A percentile compares a stretch with the other conserved stretches of the same genome.
Evolutionary conservation across 2,113 vertebrate species (phyloP).

Genomic region (Zosterops japonicus): DNA sequence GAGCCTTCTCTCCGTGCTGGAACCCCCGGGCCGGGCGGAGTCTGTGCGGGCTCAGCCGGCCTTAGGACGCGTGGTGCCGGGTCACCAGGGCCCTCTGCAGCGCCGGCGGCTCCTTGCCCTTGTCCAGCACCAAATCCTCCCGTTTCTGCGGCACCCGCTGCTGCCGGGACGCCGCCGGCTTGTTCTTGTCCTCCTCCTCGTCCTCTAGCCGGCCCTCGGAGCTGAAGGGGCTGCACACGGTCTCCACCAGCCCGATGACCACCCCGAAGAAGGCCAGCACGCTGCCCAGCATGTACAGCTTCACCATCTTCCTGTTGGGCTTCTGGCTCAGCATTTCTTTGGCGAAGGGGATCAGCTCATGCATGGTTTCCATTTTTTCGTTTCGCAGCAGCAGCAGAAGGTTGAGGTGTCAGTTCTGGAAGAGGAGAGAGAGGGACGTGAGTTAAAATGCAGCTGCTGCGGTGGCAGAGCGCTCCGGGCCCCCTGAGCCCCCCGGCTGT

Average conservation of each 20-base stretch:
- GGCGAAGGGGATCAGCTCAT: constrained; percentile 86
- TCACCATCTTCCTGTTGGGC: constrained; percentile 80
- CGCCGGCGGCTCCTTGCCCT: not conserved
- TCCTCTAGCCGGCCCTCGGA: constrained; percentile 63
- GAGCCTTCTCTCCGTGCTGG: not conserved
- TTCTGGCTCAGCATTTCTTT: constrained; percentile 84
- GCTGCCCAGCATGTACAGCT: constrained; percentile 88
- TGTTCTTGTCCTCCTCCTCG: not conserved
- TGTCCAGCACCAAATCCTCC: not conserved
- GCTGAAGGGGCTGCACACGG: constrained; percentile 79
- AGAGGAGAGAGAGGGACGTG: not conserved
- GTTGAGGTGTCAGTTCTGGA: not conserved
- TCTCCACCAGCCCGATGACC: constrained; percentile 83
- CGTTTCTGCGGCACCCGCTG: not conserved
- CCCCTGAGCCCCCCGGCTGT: not conserved
- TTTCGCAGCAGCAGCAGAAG: not conserved
- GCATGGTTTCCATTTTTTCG: constrained; percentile 81
- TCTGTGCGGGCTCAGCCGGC: not conserved
- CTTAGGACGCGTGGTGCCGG: constrained; percentile 80
- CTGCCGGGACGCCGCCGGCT: not conserved
- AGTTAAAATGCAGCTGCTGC: not conserved
- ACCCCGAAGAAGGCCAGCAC: constrained; percentile 83
- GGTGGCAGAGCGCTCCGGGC: not conserved
- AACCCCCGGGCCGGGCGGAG: not conserved
- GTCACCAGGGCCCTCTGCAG: constrained; percentile 64